These are phyloP conservation scores for Caenorhabditis angaria DNA, from an alignment of 2,888 invertebrate species.

Conservation along the genomic window DNA sequence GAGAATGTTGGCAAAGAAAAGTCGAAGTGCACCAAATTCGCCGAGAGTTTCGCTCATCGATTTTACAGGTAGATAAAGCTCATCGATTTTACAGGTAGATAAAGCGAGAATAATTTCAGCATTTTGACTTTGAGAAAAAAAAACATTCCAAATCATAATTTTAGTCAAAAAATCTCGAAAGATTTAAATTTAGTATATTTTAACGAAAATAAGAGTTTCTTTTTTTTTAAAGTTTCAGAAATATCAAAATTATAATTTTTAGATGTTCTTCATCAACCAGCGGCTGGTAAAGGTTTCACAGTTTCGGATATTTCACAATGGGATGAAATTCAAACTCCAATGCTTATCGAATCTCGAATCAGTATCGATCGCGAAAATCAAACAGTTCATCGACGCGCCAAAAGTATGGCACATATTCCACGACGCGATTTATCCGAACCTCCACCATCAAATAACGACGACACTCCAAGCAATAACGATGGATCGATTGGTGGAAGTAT, in stretches of 20 bases:
- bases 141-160: background rate
- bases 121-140: background rate
- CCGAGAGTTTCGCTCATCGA: constrained; percentile 72
- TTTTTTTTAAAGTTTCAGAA: too few species aligned
- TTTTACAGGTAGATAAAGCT: constrained; percentile 59
- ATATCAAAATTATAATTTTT: constrained; percentile 11
- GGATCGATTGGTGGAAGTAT: background rate
- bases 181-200: too few species aligned
- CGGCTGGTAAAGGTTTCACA: constrained; percentile 57
- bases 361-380: background rate
- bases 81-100: constrained; percentile 68
- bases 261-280: constrained; percentile 53
- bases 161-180: too few species aligned
- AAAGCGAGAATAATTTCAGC: background rate
- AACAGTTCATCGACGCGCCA: constrained; percentile 46
- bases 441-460: constrained; percentile 44
- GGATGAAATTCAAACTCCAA: constrained; percentile 48
- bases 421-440: constrained; percentile 57
- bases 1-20: constrained; percentile 62
- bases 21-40: constrained; percentile 72
- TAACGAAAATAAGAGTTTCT: constrained; percentile 11
- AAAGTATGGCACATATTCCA: constrained; percentile 54
- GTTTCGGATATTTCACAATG: constrained; percentile 59
- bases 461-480: constrained; percentile 6
- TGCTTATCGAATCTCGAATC: constrained; percentile 12